These are phyloP conservation scores for Phlogophora meticulosa DNA, from an alignment of 2,888 invertebrate genomes.

Conservation along the genomic window DNA sequence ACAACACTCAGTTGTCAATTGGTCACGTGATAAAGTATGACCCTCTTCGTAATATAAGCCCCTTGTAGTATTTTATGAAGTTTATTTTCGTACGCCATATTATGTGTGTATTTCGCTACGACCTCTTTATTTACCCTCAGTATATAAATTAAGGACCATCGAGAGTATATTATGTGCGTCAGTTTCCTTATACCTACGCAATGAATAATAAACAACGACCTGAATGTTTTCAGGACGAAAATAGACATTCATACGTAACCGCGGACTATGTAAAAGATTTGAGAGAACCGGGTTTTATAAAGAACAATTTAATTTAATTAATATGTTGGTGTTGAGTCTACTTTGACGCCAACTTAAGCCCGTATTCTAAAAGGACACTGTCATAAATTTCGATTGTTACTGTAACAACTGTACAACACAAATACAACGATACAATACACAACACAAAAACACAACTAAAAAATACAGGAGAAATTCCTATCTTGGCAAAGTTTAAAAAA, in stretches of 20 bases:
- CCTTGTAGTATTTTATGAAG: conserved; percentile 16
- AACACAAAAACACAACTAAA: too few species aligned
- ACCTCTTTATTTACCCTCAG: conserved; percentile 39
- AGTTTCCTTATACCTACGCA: conserved; percentile 25
- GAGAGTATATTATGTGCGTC: conserved; percentile 37
- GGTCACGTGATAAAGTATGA: conserved; percentile 1
- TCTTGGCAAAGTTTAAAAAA: too few species aligned
- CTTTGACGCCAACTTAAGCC: too few species aligned
- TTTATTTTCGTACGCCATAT: conserved; percentile 35
- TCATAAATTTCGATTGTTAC: too few species aligned
- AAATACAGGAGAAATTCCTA: too few species aligned
- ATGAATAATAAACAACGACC: conserved; percentile 30
- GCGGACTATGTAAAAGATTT: not conserved
- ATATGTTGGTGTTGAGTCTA: too few species aligned
- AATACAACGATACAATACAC: too few species aligned
- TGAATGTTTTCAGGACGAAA: conserved; percentile 13
- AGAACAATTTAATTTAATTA: too few species aligned
- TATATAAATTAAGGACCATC: conserved; percentile 47
- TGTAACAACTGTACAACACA: too few species aligned
- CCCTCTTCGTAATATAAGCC: conserved; percentile 4
- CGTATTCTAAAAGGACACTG: too few species aligned
- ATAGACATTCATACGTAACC: conserved; percentile 6
- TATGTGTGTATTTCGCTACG: conserved; percentile 22
- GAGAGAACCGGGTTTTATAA: not conserved
- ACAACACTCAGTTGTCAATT: conserved; percentile 20